These are phyloP conservation scores for Grus americana DNA, from an alignment of 2,113 vertebrate species.

Conservation along the genomic window DNA sequence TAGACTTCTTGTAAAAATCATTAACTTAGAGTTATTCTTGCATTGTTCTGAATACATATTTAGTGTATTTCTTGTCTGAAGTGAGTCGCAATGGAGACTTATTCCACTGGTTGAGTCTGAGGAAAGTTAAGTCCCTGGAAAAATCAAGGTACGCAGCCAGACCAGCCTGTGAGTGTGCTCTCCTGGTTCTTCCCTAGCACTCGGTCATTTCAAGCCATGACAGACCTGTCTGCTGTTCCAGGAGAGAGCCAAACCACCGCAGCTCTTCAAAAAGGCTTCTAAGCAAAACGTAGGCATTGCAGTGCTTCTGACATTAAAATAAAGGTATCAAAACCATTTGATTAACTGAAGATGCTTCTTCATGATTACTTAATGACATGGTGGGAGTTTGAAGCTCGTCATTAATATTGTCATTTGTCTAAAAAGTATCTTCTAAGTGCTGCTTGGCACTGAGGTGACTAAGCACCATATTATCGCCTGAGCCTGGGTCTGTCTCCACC, in stretches of 20 bases:
- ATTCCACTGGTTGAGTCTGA: neutral
- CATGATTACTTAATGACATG: conserved; percentile 30
- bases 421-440: conserved; percentile 12
- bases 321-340: neutral
- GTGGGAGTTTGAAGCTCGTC: conserved; percentile 19
- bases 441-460: conserved; percentile 16
- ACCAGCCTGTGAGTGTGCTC: neutral
- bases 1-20: neutral
- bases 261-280: neutral
- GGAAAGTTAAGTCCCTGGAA: neutral
- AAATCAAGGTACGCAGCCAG: neutral
- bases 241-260: neutral
- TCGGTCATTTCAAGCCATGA: neutral
- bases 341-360: conserved; percentile 44
- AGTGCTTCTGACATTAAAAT: neutral
- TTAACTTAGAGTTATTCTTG: neutral
- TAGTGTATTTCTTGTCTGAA: neutral
- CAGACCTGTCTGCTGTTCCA: neutral
- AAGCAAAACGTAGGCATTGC: neutral
- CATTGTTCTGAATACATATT: neutral
- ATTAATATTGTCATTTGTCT: conserved; percentile 18
- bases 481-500: neutral
- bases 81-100: neutral
- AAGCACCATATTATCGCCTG: neutral
- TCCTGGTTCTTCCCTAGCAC: neutral